Evolutionary conservation across 2,797 vertebrate species (phyloP), one percentile per base, ranked within the genome.

Genomic region (Gymnothorax reevesii): DNA sequence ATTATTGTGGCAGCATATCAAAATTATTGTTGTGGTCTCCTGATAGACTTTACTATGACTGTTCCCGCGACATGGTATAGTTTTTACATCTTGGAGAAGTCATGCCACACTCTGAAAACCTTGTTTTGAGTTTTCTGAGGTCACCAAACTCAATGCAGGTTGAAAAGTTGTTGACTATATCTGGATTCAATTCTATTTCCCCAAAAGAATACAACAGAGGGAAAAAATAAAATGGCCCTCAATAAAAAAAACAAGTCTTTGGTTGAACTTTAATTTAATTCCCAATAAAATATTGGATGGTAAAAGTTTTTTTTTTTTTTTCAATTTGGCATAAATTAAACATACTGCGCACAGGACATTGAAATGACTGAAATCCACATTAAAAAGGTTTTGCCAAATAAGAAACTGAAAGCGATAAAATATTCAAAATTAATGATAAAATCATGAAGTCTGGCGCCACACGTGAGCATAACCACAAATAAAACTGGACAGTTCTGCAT

Each of bases 211-310:
- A 33, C 57, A 49, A 71, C 5, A 86, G 73, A 62, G 49, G 25
- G 77, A 77, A 15, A 82, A 83, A 20, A 59, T 57, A 84, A 79
- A 62, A 64, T 13, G 69, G 15, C 42, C 86, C 69, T 83, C 17
- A 60, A 83, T 55, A 71, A 59, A 66, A 20, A 62, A 49, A 60
- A 52, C 79, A 77, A 55, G 64, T 84, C 82, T 84, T 84, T 84
- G 86, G 83, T 83, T n/a, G 12, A 49, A 33, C 84, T 79, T 49
- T 83, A 87, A 84, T 83, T 66, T 87, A 71, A 84, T 84, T 84
- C 83, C 80, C 73, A 84, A 87, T 75, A 60, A 84, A 84, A 87
- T 84, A 87, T 87, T 87, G 83, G 60, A 71, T 84, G 84, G 77
- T 83, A 57, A 82, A 82, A 84, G 60, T 80, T 66, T 80, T 84